These are phyloP conservation scores for Tetragnatha versicolor DNA, from an alignment of 1,140 invertebrate genomes.

Conservation along the genomic window DNA sequence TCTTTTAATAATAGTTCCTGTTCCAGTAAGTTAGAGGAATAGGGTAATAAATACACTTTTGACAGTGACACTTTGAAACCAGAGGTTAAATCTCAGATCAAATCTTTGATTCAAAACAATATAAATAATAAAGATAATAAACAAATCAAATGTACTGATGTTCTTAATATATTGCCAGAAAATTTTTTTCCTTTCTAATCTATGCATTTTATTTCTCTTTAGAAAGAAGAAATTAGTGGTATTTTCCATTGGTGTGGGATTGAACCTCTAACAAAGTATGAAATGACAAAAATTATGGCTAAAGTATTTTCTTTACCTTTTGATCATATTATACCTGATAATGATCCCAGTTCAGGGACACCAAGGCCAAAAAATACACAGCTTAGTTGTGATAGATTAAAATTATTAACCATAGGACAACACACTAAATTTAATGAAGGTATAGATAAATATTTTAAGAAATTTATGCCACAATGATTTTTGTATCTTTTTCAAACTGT, in stretches of 20 bases:
- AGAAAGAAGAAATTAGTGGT: too few species aligned
- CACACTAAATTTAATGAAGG: slow-evolving; percentile 65
- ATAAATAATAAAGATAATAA: too few species aligned
- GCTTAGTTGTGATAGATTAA: slow-evolving; percentile 64
- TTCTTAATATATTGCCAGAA: too few species aligned
- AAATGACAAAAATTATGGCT: slow-evolving; percentile 68
- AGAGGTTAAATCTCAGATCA: too few species aligned
- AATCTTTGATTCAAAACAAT: too few species aligned
- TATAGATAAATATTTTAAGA: slow-evolving; percentile 58
- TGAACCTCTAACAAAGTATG: slow-evolving; percentile 69
- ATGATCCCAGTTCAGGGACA: slow-evolving; percentile 61
- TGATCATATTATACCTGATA: slow-evolving; percentile 63
- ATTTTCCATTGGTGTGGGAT: slow-evolving; percentile 68
- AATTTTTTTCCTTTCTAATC: too few species aligned
- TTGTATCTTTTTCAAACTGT: not conserved
- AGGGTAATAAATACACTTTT: too few species aligned
- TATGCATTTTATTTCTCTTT: too few species aligned
- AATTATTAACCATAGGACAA: slow-evolving; percentile 62
- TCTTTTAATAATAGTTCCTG: too few species aligned
- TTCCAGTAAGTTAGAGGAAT: too few species aligned
- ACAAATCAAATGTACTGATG: too few species aligned
- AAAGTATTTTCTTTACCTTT: slow-evolving; percentile 63
- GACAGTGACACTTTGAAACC: too few species aligned
- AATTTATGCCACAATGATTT: slow-evolving; percentile 4
- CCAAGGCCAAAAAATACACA: slow-evolving; percentile 66